phyloP scores from a whole-genome alignment of 2,888 invertebrate genomes.

The Gandaritis pyraliata region DNA sequence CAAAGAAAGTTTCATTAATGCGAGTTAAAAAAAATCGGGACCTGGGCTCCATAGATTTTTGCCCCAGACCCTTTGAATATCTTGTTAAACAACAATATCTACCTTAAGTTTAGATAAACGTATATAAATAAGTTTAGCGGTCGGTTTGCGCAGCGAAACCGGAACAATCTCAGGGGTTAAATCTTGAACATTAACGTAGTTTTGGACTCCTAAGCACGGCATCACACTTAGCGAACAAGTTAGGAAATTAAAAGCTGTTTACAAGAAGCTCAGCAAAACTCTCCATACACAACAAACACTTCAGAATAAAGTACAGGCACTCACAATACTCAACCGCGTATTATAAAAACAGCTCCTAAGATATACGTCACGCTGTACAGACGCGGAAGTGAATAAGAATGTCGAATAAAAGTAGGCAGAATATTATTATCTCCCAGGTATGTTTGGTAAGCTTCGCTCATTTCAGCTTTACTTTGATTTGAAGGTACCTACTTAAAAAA shows the following conservation, averaged over 20 bases:
- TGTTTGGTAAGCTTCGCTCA: slow-evolving; percentile 1
- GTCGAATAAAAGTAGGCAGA: slow-evolving; percentile 12
- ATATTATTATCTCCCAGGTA: background rate
- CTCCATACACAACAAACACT: slow-evolving; percentile 25
- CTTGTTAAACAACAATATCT: slow-evolving; percentile 42
- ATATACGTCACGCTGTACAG: slow-evolving; percentile 9
- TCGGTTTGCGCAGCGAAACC: slow-evolving; percentile 35
- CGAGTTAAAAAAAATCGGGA: too few relatives aligned
- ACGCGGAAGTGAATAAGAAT: slow-evolving; percentile 12
- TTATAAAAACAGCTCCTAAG: background rate
- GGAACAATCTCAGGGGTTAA: slow-evolving; percentile 47
- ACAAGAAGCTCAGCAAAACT: slow-evolving; percentile 40
- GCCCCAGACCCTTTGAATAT: too few relatives aligned
- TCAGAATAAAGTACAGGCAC: slow-evolving; percentile 1
- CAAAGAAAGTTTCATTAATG: too few relatives aligned
- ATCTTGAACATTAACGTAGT: slow-evolving; percentile 57
- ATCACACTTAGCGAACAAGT: slow-evolving; percentile 55
- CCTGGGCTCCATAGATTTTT: too few relatives aligned
- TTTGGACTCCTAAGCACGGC: slow-evolving; percentile 45
- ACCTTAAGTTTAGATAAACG: slow-evolving; percentile 46
- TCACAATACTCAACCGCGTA: slow-evolving; percentile 10
- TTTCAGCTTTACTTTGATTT: slow-evolving; percentile 3
- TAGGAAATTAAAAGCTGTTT: slow-evolving; percentile 58
- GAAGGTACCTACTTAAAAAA: background rate
- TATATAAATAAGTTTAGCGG: slow-evolving; percentile 49